Percentiles rank a stretch among this genome's conserved stretches.
phyloP scores from a whole-genome alignment of 2,888 invertebrate genomes.

The Lycophotia porphyrea region DNA sequence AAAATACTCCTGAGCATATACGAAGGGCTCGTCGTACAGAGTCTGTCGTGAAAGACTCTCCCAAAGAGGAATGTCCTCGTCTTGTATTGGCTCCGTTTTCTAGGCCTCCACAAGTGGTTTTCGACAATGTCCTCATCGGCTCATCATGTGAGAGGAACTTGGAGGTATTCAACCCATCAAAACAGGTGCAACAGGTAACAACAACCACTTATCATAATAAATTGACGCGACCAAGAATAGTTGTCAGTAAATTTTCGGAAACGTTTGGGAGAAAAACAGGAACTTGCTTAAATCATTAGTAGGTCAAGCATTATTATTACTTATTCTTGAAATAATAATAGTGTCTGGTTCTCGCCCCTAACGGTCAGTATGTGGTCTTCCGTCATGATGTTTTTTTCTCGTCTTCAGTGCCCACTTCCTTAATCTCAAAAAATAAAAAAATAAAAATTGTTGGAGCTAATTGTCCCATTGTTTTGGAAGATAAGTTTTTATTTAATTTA shows the following conservation, averaged over 20 bases:
- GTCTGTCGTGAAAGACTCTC: slow-evolving; percentile 74
- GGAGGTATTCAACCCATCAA: slow-evolving; percentile 90
- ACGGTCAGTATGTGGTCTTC: not conserved
- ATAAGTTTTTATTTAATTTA: not conserved
- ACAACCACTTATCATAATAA: not conserved
- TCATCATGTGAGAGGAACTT: slow-evolving; percentile 88
- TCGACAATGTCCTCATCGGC: slow-evolving; percentile 92
- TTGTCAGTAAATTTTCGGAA: not conserved
- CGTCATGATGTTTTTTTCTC: not conserved
- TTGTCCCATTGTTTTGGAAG: not conserved
- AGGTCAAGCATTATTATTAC: not conserved
- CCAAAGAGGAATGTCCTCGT: slow-evolving; percentile 86
- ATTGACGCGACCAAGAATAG: not conserved
- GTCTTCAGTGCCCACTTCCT: no score
- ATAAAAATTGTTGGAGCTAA: not conserved
- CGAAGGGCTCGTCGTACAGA: slow-evolving; percentile 79
- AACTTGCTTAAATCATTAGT: not conserved
- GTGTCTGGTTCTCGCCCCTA: not conserved
- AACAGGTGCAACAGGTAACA: slow-evolving; percentile 82
- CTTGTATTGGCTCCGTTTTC: slow-evolving; percentile 92
- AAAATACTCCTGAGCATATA: slow-evolving; percentile 87
- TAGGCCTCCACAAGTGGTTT: slow-evolving; percentile 92
- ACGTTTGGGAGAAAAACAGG: not conserved
- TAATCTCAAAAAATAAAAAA: no score
- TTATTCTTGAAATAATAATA: not conserved